Base-by-base conservation (phyloP, 2,888 invertebrate genomes). In the Zele albiditarsus region DNA sequence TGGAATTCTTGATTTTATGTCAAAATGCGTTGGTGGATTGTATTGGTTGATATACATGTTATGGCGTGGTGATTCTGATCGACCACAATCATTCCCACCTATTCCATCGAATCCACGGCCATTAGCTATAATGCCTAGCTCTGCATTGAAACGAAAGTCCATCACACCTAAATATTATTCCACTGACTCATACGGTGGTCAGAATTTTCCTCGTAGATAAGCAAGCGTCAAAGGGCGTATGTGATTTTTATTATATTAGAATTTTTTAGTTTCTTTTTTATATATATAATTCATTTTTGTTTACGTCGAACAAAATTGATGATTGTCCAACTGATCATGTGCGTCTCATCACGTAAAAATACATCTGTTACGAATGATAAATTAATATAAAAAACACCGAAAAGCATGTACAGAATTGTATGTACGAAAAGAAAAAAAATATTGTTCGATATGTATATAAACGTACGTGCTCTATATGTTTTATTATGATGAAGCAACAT, bases 21-120 rank as follows among this genome's bases (percentile, higher is more conserved):
- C 85, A 23, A 89, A 86, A 81, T 85, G 86, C 74, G 82, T 90
- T n/a, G 87, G 87, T 28, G 89, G 89, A 25, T 82, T 90, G 60
- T 89, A 87, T 80, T 86, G 89, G 82, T 82, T 89, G 60, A 77
- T 90, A 46, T 85, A 85, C 66, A 84, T 87, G 81, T 53, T 89
- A 57, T 84, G 85, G 81, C 78, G 80, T 58, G 81, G 83, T 69
- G 68, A 79, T 68, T 79, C 74, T 12, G 72, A 70, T 31, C 79
- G 79, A 2, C 23, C 62, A 33, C 46, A 62, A 65, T 67, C 58
- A 6, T 66, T 27, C 67, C 63, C 75, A 27, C 62, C 58, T 53
- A 67, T 74, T 12, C 71, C 77, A 62, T 58, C 62, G 10, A 65
- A 77, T 20, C 79, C 78, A 65, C 57, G 42, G 65, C 78, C 80